Conservation (phyloP, 2,888 invertebrate species). For the Phragmatobia fuliginosa region DNA sequence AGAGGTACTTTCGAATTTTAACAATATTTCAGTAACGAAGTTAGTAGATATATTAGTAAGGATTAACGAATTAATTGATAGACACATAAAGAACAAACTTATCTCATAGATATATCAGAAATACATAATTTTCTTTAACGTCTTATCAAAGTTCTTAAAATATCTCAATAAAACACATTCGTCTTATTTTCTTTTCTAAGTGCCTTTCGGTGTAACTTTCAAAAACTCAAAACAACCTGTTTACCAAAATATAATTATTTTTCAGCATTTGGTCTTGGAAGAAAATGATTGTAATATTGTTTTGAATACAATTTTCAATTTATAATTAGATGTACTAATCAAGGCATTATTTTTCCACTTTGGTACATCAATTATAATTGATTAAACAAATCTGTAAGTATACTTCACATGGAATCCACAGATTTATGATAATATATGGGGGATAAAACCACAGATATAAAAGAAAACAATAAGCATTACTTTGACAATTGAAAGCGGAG, state of each 20-base stretch:
- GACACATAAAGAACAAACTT: too few relatives aligned
- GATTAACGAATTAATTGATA: too few relatives aligned
- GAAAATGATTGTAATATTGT: neutral
- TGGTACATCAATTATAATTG: neutral
- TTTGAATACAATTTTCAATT: neutral
- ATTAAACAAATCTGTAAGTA: neutral
- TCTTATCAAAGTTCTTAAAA: neutral
- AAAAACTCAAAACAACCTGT: neutral
- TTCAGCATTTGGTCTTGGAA: neutral
- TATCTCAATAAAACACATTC: neutral
- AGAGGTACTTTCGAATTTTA: too few relatives aligned
- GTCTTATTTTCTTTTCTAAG: neutral
- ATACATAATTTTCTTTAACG: neutral
- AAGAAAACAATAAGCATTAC: neutral
- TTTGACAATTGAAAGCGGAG: neutral
- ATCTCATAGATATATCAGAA: too few relatives aligned
- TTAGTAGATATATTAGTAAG: too few relatives aligned
- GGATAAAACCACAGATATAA: neutral
- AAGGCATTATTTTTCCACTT: neutral
- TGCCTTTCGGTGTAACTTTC: neutral
- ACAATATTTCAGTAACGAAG: too few relatives aligned
- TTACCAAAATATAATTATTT: neutral
- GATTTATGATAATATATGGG: neutral
- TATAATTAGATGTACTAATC: neutral
- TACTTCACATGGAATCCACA: neutral